A percentile compares a stretch with the other conserved stretches of the same genome.
phyloP scores from a whole-genome alignment of 2,113 vertebrate species.

The Upupa epops region DNA sequence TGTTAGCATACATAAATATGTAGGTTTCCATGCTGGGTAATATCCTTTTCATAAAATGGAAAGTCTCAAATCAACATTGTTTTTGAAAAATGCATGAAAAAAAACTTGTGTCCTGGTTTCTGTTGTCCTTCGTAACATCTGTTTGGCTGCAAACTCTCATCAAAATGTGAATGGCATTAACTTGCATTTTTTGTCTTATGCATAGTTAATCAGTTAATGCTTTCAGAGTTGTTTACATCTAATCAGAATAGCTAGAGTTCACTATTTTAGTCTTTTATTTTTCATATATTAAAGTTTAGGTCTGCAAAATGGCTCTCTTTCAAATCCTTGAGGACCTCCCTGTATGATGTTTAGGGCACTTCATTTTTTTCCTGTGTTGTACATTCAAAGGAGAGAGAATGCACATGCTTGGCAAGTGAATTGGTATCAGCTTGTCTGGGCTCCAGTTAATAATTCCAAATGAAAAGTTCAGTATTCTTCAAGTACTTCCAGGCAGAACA shows the following conservation, averaged over 20 bases:
- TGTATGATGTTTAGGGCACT: not conserved
- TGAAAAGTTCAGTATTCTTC: not conserved
- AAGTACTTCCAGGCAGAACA: not conserved
- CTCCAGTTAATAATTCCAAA: not conserved
- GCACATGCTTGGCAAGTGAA: fast-evolving
- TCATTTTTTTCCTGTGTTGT: not conserved
- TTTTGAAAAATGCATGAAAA: not conserved
- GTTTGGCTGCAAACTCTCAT: not conserved
- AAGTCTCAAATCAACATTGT: not conserved
- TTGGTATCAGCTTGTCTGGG: not conserved
- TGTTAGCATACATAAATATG: not conserved
- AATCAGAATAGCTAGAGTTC: not conserved
- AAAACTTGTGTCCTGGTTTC: not conserved
- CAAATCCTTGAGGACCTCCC: not conserved
- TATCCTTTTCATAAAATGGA: not conserved
- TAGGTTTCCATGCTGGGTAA: not conserved
- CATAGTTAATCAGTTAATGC: not conserved
- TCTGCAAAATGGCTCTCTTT: not conserved
- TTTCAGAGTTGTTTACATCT: not conserved
- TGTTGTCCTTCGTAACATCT: not conserved
- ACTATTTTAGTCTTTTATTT: not conserved
- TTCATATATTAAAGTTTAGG: not conserved
- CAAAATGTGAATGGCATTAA: not conserved
- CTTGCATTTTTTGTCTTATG: not conserved
- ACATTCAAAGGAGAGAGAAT: not conserved